These are phyloP conservation scores for Bellardia bayeri DNA, from an alignment of 2,888 invertebrate species.

Conservation along the genomic window DNA sequence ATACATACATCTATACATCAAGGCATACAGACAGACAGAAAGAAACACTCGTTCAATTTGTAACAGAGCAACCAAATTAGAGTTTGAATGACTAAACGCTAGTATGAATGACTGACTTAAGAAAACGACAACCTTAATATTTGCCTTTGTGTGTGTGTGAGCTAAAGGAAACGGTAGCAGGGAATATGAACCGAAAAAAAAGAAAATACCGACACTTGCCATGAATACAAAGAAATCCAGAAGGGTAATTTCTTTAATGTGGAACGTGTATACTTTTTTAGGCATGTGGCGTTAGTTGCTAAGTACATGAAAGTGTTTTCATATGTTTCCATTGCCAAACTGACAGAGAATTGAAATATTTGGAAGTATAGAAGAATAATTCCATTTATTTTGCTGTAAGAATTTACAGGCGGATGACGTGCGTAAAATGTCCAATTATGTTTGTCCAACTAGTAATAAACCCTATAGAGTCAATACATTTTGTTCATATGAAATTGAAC, in stretches of 20 bases:
- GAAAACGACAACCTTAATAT: background rate
- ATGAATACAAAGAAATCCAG: conserved; percentile 18
- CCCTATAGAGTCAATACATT: too few species aligned
- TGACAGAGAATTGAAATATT: background rate
- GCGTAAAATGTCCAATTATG: too few species aligned
- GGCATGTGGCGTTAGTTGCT: background rate
- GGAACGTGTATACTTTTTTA: background rate
- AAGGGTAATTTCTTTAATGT: conserved; percentile 20
- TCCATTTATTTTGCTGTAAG: too few species aligned
- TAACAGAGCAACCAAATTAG: conserved; percentile 43
- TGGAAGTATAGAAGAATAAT: background rate
- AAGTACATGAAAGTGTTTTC: conserved; percentile 2
- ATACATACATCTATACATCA: too few species aligned
- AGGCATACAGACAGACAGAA: background rate
- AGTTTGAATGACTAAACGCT: conserved; percentile 19
- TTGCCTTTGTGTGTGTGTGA: background rate
- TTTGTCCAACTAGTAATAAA: too few species aligned
- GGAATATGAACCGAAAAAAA: conserved; percentile 12
- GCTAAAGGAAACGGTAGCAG: conserved; percentile 1
- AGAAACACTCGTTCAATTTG: conserved; percentile 46
- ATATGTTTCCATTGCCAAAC: background rate
- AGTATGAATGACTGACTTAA: conserved; percentile 19
- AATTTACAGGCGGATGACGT: too few species aligned
- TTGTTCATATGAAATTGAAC: too few species aligned
- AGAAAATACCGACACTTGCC: conserved; percentile 19